These are phyloP conservation scores for Mus caroli DNA, from an alignment of 2,797 vertebrate genomes.

Conservation along the genomic window DNA sequence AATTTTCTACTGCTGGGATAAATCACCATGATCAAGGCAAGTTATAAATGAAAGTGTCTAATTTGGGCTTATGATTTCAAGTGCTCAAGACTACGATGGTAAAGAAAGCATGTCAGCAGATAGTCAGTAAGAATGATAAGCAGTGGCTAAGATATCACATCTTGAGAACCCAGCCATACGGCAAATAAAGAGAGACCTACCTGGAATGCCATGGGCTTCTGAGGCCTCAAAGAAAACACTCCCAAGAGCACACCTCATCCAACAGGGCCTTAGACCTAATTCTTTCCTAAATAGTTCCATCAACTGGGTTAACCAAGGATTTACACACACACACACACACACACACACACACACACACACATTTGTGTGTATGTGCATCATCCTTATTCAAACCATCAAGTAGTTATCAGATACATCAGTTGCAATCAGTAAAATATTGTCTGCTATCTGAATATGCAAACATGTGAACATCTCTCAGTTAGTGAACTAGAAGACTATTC, in stretches of 20 bases:
- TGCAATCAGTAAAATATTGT: neutral
- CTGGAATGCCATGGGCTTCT: neutral
- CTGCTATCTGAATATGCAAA: neutral
- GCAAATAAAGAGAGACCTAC: neutral
- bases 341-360: too few species aligned
- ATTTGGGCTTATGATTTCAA: neutral
- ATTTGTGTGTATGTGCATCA: neutral
- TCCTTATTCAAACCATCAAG: neutral
- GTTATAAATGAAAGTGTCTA: neutral
- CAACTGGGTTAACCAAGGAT: neutral
- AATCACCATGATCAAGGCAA: neutral
- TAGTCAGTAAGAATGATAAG: too few species aligned
- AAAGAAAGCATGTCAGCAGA: neutral
- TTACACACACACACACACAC: too few species aligned
- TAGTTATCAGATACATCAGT: slow-evolving; percentile 1
- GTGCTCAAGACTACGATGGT: neutral
- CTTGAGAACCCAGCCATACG: too few species aligned
- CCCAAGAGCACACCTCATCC: neutral
- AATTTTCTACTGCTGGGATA: neutral
- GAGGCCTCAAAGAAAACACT: neutral
- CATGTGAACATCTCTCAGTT: neutral
- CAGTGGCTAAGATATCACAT: neutral
- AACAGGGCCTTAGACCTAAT: neutral
- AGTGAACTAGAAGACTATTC: neutral
- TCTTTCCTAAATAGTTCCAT: neutral